These are phyloP conservation scores for Falco berigora DNA, from an alignment of 2,797 vertebrate species.

Conservation along the genomic window DNA sequence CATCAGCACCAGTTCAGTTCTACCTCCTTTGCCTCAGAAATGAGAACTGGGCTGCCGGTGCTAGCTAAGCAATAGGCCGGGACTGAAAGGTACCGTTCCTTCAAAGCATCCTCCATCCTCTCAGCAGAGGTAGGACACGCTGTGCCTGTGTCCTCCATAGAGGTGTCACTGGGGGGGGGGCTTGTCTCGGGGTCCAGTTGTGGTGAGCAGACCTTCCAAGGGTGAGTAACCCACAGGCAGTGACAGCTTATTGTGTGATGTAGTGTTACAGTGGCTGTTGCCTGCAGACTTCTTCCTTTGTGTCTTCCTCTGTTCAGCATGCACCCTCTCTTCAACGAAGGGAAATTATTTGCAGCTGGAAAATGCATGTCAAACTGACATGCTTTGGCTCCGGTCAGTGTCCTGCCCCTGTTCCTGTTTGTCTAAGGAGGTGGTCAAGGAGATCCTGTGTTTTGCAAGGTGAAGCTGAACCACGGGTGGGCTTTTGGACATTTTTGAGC, in stretches of 20 bases:
- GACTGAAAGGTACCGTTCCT: not conserved
- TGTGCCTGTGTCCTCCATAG: not conserved
- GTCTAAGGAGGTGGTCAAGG: not conserved
- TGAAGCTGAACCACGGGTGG: not conserved
- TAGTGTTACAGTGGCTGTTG: not conserved
- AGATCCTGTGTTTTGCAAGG: not conserved
- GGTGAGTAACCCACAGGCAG: not conserved
- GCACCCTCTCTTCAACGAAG: not conserved
- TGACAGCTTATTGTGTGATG: not conserved
- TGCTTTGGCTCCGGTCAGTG: not conserved
- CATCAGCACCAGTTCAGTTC: not conserved
- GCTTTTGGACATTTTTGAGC: not conserved
- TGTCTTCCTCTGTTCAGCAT: not conserved
- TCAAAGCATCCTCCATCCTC: not conserved
- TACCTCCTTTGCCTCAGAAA: not conserved
- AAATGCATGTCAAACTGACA: not conserved
- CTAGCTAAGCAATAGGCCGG: not conserved
- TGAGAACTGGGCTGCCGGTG: not conserved
- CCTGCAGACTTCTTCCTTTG: not conserved
- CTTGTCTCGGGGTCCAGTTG: fast-evolving
- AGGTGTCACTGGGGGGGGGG: not conserved
- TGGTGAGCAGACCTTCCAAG: not conserved
- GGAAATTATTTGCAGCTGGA: not conserved
- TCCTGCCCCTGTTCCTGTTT: not conserved
- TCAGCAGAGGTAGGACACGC: fast-evolving